A percentile compares a stretch with the other conserved stretches of the same genome.
These are phyloP conservation scores for Pelecanus crispus DNA, from an alignment of 2,113 vertebrate species.

Conservation along the genomic window DNA sequence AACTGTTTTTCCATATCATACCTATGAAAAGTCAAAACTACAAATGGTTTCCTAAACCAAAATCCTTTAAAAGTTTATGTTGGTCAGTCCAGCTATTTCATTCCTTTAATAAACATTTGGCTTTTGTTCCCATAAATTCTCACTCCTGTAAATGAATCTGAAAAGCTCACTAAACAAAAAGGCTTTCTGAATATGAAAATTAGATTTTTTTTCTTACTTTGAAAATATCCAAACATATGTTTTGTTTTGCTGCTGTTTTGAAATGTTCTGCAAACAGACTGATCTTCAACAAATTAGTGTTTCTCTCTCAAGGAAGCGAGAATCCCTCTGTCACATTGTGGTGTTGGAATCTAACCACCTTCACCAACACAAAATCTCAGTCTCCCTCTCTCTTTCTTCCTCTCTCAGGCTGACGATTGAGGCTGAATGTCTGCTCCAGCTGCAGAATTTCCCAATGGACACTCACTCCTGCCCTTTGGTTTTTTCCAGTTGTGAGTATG, in stretches of 20 bases:
- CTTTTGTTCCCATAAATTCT: neutral
- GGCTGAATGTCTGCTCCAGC: constrained; percentile 90
- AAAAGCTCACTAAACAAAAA: neutral
- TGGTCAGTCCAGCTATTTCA: neutral
- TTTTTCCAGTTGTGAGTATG: constrained; percentile 98
- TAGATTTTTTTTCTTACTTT: neutral
- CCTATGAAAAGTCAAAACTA: neutral
- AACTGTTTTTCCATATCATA: neutral
- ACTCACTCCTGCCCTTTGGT: constrained; percentile 95
- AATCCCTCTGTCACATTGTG: neutral
- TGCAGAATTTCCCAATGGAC: constrained; percentile 97
- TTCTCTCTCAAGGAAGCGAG: neutral
- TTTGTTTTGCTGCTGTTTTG: constrained; percentile 8
- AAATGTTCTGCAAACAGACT: constrained; percentile 18
- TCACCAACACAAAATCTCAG: neutral
- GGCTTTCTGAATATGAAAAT: neutral
- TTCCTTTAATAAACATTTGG: neutral
- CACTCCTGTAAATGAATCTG: neutral
- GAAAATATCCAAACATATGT: constrained; percentile 4
- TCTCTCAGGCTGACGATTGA: constrained; percentile 89
- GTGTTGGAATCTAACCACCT: neutral
- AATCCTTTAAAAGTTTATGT: neutral
- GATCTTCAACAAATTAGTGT: constrained; percentile 6
- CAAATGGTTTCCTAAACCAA: neutral
- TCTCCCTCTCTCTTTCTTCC: constrained; percentile 35